These are phyloP conservation scores for Euphydryas editha DNA, from an alignment of 2,888 invertebrate species.

Conservation along the genomic window DNA sequence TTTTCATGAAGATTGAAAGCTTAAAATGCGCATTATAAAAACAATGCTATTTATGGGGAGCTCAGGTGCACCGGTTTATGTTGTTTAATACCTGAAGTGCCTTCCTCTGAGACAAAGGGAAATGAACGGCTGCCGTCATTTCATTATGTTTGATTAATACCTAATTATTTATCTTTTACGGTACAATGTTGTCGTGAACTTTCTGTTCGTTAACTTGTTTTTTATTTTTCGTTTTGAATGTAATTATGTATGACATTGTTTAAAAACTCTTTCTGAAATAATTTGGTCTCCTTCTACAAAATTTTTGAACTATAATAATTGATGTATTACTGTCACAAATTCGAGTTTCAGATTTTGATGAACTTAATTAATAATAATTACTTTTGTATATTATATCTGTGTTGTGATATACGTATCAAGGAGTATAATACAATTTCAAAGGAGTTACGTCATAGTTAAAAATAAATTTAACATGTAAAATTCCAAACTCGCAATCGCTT, in stretches of 20 bases:
- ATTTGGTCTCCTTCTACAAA: too few relatives aligned
- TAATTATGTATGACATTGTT: constrained; percentile 17
- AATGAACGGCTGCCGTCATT: constrained; percentile 47
- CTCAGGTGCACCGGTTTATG: constrained; percentile 15
- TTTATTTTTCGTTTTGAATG: constrained; percentile 20
- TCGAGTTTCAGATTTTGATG: too few relatives aligned
- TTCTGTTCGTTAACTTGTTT: constrained; percentile 18
- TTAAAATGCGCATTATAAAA: not conserved
- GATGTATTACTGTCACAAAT: too few relatives aligned
- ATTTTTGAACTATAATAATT: too few relatives aligned
- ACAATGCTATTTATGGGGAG: constrained; percentile 16
- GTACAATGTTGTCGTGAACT: constrained; percentile 19
- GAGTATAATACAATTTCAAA: too few relatives aligned
- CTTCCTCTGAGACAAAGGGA: constrained; percentile 45
- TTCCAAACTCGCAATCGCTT: too few relatives aligned
- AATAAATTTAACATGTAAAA: too few relatives aligned
- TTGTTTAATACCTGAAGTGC: constrained; percentile 12
- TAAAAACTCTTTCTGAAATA: too few relatives aligned
- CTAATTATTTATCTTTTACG: constrained; percentile 49
- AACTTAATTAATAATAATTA: too few relatives aligned
- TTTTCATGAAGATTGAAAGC: not conserved
- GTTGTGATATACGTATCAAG: too few relatives aligned
- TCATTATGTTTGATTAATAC: constrained; percentile 46
- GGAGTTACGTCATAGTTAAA: too few relatives aligned
- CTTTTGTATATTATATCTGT: too few relatives aligned